Conservation (phyloP, 2,113 vertebrate genomes). For the Argyrosomus japonicus region DNA sequence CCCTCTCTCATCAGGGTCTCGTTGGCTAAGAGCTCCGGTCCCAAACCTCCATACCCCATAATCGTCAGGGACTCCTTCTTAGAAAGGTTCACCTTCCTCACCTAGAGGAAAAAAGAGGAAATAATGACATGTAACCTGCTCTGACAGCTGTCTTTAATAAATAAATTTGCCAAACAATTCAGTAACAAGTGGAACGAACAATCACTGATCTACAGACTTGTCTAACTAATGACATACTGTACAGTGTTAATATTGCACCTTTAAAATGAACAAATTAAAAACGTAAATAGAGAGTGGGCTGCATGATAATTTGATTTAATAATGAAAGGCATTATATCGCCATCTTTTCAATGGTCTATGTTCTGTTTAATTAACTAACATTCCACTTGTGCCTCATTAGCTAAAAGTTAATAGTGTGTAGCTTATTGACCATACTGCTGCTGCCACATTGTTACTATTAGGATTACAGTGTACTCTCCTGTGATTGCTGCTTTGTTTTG, state of each 20-base stretch:
- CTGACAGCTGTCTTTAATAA: not conserved
- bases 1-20: slow-evolving; percentile 91
- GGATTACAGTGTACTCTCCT: not conserved
- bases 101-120: slow-evolving; percentile 76
- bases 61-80: slow-evolving; percentile 91
- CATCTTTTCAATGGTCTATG: not conserved
- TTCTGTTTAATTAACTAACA: not conserved
- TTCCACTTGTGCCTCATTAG: slow-evolving; percentile 1
- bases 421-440: not conserved
- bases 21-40: slow-evolving; percentile 88
- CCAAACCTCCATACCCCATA: slow-evolving; percentile 85
- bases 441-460: not conserved
- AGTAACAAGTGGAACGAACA: not conserved
- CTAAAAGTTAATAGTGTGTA: not conserved
- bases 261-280: not conserved
- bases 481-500: not conserved
- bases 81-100: slow-evolving; percentile 90
- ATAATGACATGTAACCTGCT: not conserved
- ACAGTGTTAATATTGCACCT: not conserved
- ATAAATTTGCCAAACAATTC: not conserved
- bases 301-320: not conserved
- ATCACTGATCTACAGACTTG: not conserved
- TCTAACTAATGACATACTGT: not conserved
- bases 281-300: not conserved
- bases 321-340: not conserved